Evolutionary conservation across 2,888 invertebrate species (phyloP).

Genomic region (Hofmannophila pseudospretella): DNA sequence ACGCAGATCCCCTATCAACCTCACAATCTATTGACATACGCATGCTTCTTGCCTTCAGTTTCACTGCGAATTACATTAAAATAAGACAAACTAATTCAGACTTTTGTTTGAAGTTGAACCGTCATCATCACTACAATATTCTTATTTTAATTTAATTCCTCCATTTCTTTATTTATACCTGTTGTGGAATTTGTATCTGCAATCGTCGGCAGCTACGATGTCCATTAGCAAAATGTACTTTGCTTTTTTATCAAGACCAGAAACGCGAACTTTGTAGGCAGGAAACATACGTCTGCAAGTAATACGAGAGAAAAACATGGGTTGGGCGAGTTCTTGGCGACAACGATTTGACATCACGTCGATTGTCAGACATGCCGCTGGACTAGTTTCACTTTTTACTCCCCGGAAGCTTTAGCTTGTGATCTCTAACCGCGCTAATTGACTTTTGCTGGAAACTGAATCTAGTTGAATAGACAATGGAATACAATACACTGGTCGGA

Average conservation of each 20-base stretch:
- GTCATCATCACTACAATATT: conserved; percentile 25
- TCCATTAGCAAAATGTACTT: conserved; percentile 98
- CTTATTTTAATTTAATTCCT: conserved; percentile 75
- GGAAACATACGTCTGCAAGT: conserved; percentile 98
- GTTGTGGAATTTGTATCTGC: conserved; percentile 96
- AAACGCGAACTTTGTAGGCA: conserved; percentile 97
- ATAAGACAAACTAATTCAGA: conserved; percentile 59
- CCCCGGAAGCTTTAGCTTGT: conserved; percentile 67
- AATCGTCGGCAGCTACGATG: conserved; percentile 97
- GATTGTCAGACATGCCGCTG: conserved; percentile 69
- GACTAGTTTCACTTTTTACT: conserved; percentile 62
- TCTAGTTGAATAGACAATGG: conserved; percentile 16
- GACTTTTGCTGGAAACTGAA: conserved; percentile 24
- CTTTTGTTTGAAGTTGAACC: conserved; percentile 26
- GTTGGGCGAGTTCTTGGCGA: conserved; percentile 67
- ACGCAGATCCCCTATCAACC: conserved; percentile 61
- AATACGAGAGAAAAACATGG: conserved; percentile 76
- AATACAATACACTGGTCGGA: conserved; percentile 17
- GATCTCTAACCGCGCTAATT: conserved; percentile 60
- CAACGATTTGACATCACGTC: conserved; percentile 73
- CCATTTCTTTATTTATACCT: conserved; percentile 80
- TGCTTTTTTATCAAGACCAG: conserved; percentile 97
- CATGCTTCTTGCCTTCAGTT: conserved; percentile 83
- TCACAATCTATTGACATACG: conserved; percentile 60
- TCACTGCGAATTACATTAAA: conserved; percentile 69